These are phyloP conservation scores for Octopus bimaculoides DNA, from an alignment of 1,140 invertebrate species.

Conservation along the genomic window DNA sequence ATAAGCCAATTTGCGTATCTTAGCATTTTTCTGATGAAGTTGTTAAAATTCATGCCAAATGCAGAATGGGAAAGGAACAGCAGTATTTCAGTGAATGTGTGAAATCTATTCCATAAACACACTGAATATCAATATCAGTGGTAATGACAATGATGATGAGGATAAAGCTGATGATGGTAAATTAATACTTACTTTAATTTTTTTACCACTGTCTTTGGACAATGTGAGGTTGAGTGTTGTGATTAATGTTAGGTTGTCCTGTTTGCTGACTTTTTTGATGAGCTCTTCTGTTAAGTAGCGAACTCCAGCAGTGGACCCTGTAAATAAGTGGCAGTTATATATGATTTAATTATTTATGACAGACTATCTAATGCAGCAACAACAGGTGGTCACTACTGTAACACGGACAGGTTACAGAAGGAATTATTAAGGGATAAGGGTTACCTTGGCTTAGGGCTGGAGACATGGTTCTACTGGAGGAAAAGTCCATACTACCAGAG, in stretches of 20 bases:
- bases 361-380: background rate
- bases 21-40: background rate
- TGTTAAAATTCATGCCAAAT: background rate
- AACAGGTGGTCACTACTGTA: background rate
- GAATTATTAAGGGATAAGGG: background rate
- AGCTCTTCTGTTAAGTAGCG: conserved; percentile 55
- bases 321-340: background rate
- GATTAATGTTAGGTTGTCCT: conserved; percentile 46
- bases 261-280: conserved; percentile 48
- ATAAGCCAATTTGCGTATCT: background rate
- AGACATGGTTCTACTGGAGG: conserved; percentile 33
- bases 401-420: background rate
- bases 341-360: background rate
- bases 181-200: conserved; percentile 46
- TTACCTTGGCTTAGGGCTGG: conserved; percentile 33
- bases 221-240: conserved; percentile 50
- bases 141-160: background rate
- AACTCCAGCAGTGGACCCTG: conserved; percentile 36
- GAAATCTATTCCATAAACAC: background rate
- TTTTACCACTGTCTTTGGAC: conserved; percentile 50
- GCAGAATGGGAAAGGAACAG: background rate
- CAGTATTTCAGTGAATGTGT: background rate
- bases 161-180: background rate
- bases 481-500: conserved; percentile 17
- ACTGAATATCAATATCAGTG: background rate